phyloP scores from a whole-genome alignment of 2,888 invertebrate species.

The Hydroisotoma schaefferi region DNA sequence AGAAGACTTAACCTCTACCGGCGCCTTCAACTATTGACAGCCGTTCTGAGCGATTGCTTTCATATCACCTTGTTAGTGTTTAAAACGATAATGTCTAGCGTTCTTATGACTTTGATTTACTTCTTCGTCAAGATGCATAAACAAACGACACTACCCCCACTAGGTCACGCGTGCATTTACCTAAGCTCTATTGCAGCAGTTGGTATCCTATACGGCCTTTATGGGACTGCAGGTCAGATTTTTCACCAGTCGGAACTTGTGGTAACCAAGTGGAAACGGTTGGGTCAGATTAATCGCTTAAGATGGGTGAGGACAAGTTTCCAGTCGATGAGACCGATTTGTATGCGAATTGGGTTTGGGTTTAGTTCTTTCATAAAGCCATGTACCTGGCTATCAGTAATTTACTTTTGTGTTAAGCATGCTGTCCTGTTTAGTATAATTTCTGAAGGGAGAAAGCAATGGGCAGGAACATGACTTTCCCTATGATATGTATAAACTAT shows the following conservation, averaged over 20 bases:
- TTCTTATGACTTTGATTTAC: conserved; percentile 15
- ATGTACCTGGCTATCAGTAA: conserved; percentile 3
- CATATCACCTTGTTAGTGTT: conserved; percentile 9
- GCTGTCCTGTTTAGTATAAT: conserved; percentile 5
- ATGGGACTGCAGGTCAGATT: conserved; percentile 11
- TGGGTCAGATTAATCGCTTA: conserved; percentile 10
- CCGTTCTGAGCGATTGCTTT: conserved; percentile 13
- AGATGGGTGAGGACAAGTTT: conserved; percentile 9
- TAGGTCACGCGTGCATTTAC: conserved; percentile 10
- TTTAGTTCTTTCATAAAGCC: conserved; percentile 1
- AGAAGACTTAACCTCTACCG: conserved; percentile 7
- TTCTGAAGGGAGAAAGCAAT: neutral
- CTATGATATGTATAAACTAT: too few species aligned
- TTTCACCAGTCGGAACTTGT: conserved; percentile 1
- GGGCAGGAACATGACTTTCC: too few species aligned
- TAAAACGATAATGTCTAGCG: conserved; percentile 7
- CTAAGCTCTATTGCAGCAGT: conserved; percentile 6
- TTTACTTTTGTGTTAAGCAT: conserved; percentile 13
- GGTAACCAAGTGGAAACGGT: conserved; percentile 9
- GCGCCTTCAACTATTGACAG: conserved; percentile 6
- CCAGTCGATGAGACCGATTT: conserved; percentile 5
- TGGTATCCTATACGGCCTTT: neutral
- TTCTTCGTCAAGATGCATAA: conserved; percentile 8
- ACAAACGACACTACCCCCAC: neutral
- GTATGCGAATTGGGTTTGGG: conserved; percentile 8